Conservation (phyloP, 2,888 invertebrate species). For the Malacosoma neustria region DNA sequence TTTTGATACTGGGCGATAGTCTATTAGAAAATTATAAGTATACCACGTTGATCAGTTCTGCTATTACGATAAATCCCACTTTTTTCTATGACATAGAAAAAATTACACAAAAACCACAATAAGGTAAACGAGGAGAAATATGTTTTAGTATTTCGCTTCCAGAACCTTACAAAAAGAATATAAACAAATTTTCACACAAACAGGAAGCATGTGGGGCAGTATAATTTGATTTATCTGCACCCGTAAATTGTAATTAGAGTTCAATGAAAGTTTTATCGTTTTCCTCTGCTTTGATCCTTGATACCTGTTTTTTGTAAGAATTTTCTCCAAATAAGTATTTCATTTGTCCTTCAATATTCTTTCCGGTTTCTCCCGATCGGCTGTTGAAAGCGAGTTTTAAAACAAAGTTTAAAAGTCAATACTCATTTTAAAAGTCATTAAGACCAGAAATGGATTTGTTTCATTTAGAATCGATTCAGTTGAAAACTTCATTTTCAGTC, state of each 20-base stretch:
- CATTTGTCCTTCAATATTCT: not conserved
- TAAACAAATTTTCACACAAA: not conserved
- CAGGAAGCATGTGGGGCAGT: conserved; percentile 6
- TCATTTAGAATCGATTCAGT: not conserved
- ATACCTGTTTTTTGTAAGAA: not conserved
- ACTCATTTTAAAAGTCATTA: not conserved
- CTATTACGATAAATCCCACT: too few species aligned
- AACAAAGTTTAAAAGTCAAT: not conserved
- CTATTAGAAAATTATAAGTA: too few species aligned
- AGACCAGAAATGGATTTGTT: too few species aligned
- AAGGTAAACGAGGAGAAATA: too few species aligned
- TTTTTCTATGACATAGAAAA: too few species aligned
- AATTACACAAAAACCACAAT: too few species aligned
- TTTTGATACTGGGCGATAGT: too few species aligned
- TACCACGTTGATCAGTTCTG: too few species aligned
- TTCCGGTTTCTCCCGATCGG: not conserved
- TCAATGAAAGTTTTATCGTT: conserved; percentile 10
- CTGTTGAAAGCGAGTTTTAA: not conserved
- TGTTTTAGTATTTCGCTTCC: too few species aligned
- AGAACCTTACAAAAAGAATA: too few species aligned
- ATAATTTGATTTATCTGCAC: conserved; percentile 14
- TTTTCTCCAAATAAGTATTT: not conserved
- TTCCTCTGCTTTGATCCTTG: conserved; percentile 14
- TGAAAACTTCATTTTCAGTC: not conserved
- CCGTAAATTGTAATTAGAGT: conserved; percentile 9